Percentiles rank a stretch among this genome's conserved stretches.
These are phyloP conservation scores for Diarsia mendica DNA, from an alignment of 2,888 invertebrate genomes.

Conservation along the genomic window DNA sequence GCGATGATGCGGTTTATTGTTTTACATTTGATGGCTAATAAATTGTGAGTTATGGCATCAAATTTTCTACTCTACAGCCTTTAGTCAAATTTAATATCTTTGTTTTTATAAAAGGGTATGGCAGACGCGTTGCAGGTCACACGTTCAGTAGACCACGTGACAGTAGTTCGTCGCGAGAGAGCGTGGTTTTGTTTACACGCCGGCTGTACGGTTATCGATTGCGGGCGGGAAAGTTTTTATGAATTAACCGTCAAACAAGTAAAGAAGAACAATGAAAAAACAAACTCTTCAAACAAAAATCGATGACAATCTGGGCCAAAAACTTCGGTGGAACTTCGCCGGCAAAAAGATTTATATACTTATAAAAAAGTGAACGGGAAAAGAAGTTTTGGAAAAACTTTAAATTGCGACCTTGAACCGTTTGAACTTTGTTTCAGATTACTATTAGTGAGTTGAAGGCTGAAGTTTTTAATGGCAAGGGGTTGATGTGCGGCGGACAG, in stretches of 20 bases:
- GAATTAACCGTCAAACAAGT: constrained; percentile 91
- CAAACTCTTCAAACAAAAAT: constrained; percentile 91
- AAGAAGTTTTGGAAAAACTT: constrained; percentile 90
- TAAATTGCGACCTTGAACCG: constrained; percentile 91
- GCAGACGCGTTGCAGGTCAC: constrained; percentile 13
- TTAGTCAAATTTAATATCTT: constrained; percentile 37
- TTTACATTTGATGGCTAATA: constrained; percentile 76
- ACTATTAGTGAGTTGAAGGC: constrained; percentile 88
- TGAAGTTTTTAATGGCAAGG: constrained; percentile 86
- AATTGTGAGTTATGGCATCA: constrained; percentile 75
- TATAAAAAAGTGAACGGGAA: constrained; percentile 90
- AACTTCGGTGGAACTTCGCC: constrained; percentile 88
- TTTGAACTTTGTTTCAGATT: constrained; percentile 89
- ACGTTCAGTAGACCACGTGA: constrained; percentile 25
- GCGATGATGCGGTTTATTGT: constrained; percentile 80
- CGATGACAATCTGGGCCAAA: constrained; percentile 91
- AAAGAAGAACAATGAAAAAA: constrained; percentile 91
- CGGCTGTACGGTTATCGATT: constrained; percentile 84
- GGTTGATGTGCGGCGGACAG: constrained; percentile 80
- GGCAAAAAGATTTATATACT: constrained; percentile 91
- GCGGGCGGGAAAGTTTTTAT: constrained; percentile 89
- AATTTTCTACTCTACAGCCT: constrained; percentile 43
- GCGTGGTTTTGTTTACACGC: constrained; percentile 85
- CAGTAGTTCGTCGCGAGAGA: constrained; percentile 50
- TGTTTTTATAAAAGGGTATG: constrained; percentile 31